Percentiles rank a stretch among this genome's conserved stretches.
Conservation (phyloP, 2,797 vertebrate genomes). For the Phylloscopus collybita region DNA sequence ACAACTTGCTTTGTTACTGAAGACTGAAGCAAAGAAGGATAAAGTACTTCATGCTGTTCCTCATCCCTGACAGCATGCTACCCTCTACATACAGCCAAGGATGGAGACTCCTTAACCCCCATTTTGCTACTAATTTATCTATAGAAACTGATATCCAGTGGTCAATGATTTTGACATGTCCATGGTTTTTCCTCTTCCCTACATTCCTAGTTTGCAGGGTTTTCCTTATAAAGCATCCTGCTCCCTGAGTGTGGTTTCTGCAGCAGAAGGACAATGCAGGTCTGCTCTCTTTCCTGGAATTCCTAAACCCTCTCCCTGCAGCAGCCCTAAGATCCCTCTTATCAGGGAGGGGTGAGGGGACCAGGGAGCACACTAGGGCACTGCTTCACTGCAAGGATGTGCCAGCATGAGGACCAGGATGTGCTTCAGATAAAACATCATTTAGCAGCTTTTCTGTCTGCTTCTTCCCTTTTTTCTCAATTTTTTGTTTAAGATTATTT, state of each 20-base stretch:
- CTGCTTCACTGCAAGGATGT: background rate
- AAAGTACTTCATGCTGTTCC: background rate
- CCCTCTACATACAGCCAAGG: background rate
- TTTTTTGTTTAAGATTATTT: background rate
- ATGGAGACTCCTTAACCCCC: background rate
- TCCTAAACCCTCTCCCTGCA: background rate
- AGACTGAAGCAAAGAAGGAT: background rate
- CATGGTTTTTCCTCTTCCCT: background rate
- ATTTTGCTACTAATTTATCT: background rate
- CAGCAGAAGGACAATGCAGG: background rate
- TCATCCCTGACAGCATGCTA: background rate
- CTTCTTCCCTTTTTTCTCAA: background rate
- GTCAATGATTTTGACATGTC: background rate
- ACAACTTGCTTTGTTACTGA: background rate
- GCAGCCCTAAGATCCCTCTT: background rate
- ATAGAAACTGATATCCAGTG: background rate
- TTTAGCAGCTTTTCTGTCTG: background rate
- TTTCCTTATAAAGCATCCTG: background rate
- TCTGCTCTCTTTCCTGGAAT: background rate
- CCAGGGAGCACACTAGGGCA: fast-evolving
- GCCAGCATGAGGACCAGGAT: background rate
- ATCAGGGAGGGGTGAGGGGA: background rate
- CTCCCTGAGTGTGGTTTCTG: background rate
- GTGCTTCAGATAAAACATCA: background rate
- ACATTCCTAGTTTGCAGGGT: background rate